These are phyloP conservation scores for Chlamydotis undulata DNA, from an alignment of 2,113 vertebrate genomes.

Conservation along the genomic window DNA sequence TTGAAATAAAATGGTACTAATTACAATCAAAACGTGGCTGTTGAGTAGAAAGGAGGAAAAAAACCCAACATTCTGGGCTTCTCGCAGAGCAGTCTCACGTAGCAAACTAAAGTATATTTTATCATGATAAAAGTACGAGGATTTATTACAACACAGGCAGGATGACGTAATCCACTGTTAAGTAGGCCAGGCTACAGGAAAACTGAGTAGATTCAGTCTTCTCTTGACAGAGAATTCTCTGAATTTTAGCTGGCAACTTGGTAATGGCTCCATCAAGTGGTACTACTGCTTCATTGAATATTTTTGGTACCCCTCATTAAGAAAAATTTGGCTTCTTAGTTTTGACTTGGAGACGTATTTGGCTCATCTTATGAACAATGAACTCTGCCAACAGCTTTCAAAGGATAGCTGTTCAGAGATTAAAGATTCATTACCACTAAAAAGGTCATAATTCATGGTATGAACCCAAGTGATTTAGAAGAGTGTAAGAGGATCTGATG, in stretches of 20 bases:
- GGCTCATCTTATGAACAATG: not conserved
- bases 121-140: not conserved
- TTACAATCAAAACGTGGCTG: not conserved
- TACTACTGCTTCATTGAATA: not conserved
- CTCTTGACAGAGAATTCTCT: not conserved
- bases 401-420: not conserved
- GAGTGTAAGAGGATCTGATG: not conserved
- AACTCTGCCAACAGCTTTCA: not conserved
- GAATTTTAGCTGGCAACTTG: not conserved
- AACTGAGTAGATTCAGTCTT: not conserved
- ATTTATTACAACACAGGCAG: not conserved
- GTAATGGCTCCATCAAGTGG: constrained; percentile 21
- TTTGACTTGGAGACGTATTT: not conserved
- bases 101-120: not conserved
- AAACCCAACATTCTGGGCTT: not conserved
- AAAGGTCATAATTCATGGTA: not conserved
- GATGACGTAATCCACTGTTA: not conserved
- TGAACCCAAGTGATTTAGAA: not conserved
- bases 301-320: not conserved
- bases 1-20: not conserved
- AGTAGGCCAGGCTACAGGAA: not conserved
- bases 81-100: not conserved
- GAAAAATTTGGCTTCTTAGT: not conserved
- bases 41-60: not conserved
- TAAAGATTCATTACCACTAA: not conserved